Evolutionary conservation across 2,888 invertebrate species (phyloP), one percentile per base, ranked within the genome.

Genomic region (Choristoneura rosaceana): DNA sequence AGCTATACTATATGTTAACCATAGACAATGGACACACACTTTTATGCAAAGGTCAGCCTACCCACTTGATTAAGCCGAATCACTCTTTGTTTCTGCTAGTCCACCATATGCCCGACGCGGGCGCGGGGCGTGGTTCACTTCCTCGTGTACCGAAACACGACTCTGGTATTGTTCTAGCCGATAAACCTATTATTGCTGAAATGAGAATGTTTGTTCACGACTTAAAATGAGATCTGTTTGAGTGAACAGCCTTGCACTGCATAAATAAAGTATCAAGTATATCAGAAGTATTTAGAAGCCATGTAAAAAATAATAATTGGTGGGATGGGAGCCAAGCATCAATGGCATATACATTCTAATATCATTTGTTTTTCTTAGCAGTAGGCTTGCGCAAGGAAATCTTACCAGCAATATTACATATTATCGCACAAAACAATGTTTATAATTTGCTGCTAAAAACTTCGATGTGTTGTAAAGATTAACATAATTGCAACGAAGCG

Each of bases 121-220:
- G 17, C 14, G n/a, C 60, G 14, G 77, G 81, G 81, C 76, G 78
- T 78, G 76, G 55, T 75, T 76, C 25, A 79, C 77, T 78, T 75
- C 78, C 75, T 78, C 58, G 74, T 76, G 76, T 73, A 69, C 71
- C 63, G 59, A 74, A 75, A 76, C 83, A 81, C 84, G 81, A 81
- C 76, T 76, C 74, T 66, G 71, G 77, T 80, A 79, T 84, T 82
- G 81, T 82, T 83, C 76, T 77, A 66, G 71, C 62, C 70, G 77
- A 68, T 74, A 73, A 71, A 79, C 78, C 79, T 71, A 74, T 66
- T 60, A 63, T 70, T 74, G 77, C 74, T 77, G 78, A 73, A 74
- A 74, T 58, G 74, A 75, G 76, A 78, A 78, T 77, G 78, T 80
- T 77, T 79, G 79, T 78, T 76, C 81, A 83, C 83, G 82, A 80